phyloP scores from a whole-genome alignment of 2,888 invertebrate species.

The Folsomia manolachei region DNA sequence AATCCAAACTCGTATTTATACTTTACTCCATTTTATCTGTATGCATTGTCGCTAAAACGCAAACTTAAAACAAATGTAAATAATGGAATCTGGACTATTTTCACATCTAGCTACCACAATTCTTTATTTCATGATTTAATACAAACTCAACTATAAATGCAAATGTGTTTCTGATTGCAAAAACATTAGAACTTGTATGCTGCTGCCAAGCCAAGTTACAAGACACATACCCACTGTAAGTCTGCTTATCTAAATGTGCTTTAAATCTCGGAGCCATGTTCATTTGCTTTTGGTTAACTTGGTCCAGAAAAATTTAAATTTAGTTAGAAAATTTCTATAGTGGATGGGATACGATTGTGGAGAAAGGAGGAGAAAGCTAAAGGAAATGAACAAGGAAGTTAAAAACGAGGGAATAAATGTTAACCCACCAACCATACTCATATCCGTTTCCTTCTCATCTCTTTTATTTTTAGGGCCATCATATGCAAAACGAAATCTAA shows the following conservation, averaged over 20 bases:
- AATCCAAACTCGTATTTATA: not conserved
- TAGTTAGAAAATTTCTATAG: slow-evolving; percentile 8
- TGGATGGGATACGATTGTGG: not conserved
- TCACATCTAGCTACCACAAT: not conserved
- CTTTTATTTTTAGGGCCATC: no score
- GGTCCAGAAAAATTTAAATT: not conserved
- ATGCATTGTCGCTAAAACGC: slow-evolving; percentile 2
- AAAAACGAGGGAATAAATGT: slow-evolving; percentile 33
- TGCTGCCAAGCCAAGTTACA: not conserved
- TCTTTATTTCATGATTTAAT: not conserved
- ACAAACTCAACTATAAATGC: not conserved
- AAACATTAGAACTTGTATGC: not conserved
- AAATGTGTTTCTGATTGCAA: slow-evolving; percentile 6
- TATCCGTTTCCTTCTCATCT: slow-evolving; percentile 40
- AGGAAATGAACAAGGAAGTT: not conserved
- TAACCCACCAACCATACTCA: slow-evolving; percentile 46
- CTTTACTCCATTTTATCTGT: not conserved
- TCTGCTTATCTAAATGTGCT: not conserved
- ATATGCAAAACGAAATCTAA: not conserved
- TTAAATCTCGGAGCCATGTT: not conserved
- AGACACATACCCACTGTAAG: not conserved
- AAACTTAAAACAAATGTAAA: no score
- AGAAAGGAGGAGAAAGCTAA: not conserved
- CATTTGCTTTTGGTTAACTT: slow-evolving; percentile 15
- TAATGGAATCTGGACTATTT: not conserved